These are phyloP conservation scores for Siderastrea siderea DNA, from an alignment of 92 coral and sea anemone genomes.

Conservation along the genomic window DNA sequence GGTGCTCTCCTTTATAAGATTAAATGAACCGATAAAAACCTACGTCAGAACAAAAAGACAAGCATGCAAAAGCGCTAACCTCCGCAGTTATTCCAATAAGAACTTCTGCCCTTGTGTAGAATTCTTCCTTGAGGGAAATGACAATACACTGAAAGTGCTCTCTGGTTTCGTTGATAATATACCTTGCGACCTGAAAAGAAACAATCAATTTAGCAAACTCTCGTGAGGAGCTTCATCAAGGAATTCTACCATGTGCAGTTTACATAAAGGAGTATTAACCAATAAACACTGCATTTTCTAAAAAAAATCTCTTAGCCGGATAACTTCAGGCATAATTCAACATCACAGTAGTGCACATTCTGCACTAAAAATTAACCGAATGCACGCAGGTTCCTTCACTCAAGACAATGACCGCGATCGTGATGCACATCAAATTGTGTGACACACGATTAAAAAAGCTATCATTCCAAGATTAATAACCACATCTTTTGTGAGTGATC, in stretches of 20 bases:
- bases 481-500: background rate
- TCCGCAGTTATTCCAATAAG: conserved; percentile 97
- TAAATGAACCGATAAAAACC: background rate
- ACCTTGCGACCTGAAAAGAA: conserved; percentile 85
- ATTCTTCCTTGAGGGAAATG: conserved; percentile 96
- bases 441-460: too few species aligned
- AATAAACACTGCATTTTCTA: too few species aligned
- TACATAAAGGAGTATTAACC: background rate
- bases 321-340: too few species aligned
- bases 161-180: conserved; percentile 91
- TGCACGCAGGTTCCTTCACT: too few species aligned
- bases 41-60: background rate
- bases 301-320: too few species aligned
- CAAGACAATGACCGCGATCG: too few species aligned
- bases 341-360: too few species aligned
- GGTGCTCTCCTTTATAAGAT: too few species aligned
- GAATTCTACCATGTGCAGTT: background rate
- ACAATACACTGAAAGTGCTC: conserved; percentile 96
- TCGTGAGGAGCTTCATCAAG: background rate
- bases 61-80: conserved; percentile 46
- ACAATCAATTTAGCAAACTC: background rate
- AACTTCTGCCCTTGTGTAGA: conserved; percentile 97
- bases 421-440: too few species aligned
- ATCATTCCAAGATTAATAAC: background rate
- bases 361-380: too few species aligned